Conservation (phyloP, 2,113 vertebrate genomes). For the Forbesichthys agassizii region DNA sequence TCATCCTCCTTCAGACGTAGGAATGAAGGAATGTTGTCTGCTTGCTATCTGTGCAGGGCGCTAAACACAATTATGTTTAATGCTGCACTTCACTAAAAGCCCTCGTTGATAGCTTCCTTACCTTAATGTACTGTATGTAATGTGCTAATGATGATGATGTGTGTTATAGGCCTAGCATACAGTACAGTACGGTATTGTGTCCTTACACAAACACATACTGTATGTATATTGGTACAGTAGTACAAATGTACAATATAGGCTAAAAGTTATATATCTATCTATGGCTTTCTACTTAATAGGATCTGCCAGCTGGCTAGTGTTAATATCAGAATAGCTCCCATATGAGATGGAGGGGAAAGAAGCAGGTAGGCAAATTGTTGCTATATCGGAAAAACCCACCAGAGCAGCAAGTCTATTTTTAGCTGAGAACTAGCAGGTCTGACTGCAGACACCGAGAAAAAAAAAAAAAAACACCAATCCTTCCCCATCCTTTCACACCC, state of each 20-base stretch:
- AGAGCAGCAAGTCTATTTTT: conserved; percentile 70
- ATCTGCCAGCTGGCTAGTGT: neutral
- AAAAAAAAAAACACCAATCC: neutral
- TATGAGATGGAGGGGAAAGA: conserved; percentile 19
- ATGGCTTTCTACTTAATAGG: neutral
- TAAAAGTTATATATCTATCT: no score
- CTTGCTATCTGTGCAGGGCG: neutral
- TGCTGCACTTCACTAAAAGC: no score
- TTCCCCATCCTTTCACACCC: no score
- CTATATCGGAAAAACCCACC: conserved; percentile 64
- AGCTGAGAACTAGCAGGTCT: conserved; percentile 67
- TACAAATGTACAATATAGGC: no score
- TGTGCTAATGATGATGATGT: no score
- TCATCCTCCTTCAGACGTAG: conserved; percentile 13
- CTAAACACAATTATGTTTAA: neutral
- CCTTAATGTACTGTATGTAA: no score
- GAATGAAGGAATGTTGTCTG: conserved; percentile 10
- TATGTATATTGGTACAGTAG: no score
- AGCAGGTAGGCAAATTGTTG: conserved; percentile 60
- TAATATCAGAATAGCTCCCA: neutral
- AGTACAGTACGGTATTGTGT: no score
- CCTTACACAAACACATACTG: no score
- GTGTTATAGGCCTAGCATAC: no score
- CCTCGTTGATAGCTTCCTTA: no score
- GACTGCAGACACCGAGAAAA: conserved; percentile 58